Evolutionary conservation across 2,888 invertebrate species (phyloP).

Genomic region (Aradus depressus): DNA sequence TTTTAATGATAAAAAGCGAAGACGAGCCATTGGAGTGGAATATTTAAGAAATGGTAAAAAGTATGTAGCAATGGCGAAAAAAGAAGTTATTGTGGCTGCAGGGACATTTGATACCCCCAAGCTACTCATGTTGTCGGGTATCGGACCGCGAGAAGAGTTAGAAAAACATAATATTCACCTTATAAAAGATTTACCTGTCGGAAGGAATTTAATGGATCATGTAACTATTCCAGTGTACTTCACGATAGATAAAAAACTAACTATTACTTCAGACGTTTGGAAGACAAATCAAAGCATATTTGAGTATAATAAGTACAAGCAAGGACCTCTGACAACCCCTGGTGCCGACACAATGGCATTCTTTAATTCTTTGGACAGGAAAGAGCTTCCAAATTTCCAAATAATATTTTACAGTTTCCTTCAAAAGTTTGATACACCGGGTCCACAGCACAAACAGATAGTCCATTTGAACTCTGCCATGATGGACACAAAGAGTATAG

Average conservation of each 20-base stretch:
- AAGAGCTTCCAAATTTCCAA: conserved; percentile 9
- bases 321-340: conserved; percentile 6
- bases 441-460: not conserved
- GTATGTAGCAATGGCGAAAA: conserved; percentile 7
- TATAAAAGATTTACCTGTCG: conserved; percentile 15
- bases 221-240: not conserved
- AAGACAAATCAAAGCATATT: not conserved
- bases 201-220: conserved; percentile 16
- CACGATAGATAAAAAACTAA: conserved; percentile 1
- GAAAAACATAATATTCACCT: conserved; percentile 1
- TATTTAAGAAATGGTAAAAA: conserved; percentile 13
- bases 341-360: conserved; percentile 9
- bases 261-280: not conserved
- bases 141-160: conserved; percentile 20
- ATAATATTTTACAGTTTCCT: not conserved
- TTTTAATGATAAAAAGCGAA: conserved; percentile 16
- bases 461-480: not conserved
- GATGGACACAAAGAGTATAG: conserved; percentile 7
- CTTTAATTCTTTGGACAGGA: not conserved
- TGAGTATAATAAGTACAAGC: conserved; percentile 4
- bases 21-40: conserved; percentile 20
- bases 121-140: conserved; percentile 26
- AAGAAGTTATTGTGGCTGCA: conserved; percentile 24
- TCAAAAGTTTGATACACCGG: not conserved
- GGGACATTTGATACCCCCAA: conserved; percentile 24